A percentile compares a stretch with the other conserved stretches of the same genome.
Evolutionary conservation across 2,888 invertebrate genomes (phyloP).

Genomic region (Brenthis hecate): DNA sequence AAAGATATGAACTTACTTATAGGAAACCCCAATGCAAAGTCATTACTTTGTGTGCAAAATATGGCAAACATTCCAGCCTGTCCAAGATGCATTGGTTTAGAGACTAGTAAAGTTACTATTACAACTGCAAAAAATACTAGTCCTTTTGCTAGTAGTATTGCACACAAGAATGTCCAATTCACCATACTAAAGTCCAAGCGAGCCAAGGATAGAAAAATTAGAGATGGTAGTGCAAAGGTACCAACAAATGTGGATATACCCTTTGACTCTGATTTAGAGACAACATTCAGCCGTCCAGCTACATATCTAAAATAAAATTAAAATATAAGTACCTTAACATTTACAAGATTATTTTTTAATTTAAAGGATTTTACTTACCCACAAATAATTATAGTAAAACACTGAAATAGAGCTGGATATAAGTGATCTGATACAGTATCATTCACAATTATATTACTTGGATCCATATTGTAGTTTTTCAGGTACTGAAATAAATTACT

Average conservation of each 20-base stretch:
- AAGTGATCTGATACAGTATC: slow-evolving; percentile 87
- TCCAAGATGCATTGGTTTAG: slow-evolving; percentile 91
- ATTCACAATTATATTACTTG: slow-evolving; percentile 42
- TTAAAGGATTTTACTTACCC: slow-evolving; percentile 84
- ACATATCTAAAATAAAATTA: slow-evolving; percentile 83
- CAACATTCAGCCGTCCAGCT: slow-evolving; percentile 91
- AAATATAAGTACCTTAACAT: not conserved
- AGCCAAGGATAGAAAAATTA: slow-evolving; percentile 95
- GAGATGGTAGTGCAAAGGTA: slow-evolving; percentile 94
- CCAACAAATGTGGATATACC: slow-evolving; percentile 96
- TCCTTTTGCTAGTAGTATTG: slow-evolving; percentile 92
- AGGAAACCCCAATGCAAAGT: slow-evolving; percentile 97
- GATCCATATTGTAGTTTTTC: slow-evolving; percentile 45
- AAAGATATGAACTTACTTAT: slow-evolving; percentile 85
- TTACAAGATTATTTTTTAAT: not conserved
- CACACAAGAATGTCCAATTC: slow-evolving; percentile 95
- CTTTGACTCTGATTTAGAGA: slow-evolving; percentile 91
- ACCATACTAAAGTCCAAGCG: slow-evolving; percentile 91
- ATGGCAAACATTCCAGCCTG: slow-evolving; percentile 96
- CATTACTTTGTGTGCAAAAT: slow-evolving; percentile 98
- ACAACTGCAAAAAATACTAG: slow-evolving; percentile 91
- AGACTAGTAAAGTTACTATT: slow-evolving; percentile 88
- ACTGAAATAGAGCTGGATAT: slow-evolving; percentile 94
- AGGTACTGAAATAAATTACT: not conserved
- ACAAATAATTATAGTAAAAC: slow-evolving; percentile 94